phyloP scores from a whole-genome alignment of 37 sponge, comb jelly and placozoan genomes.

The Oopsacas minuta region DNA sequence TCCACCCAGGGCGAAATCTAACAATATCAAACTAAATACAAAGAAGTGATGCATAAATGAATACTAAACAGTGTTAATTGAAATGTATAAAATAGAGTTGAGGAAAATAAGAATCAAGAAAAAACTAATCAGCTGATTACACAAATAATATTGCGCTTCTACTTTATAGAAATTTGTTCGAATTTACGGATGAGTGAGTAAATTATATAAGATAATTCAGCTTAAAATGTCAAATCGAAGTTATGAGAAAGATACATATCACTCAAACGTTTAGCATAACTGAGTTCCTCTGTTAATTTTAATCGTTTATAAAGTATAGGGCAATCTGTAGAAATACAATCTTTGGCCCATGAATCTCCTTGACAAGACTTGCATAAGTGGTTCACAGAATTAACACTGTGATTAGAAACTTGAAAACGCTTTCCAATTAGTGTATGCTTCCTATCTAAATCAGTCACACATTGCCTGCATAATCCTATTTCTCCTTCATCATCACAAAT shows the following conservation, averaged over 20 bases:
- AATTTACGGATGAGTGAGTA: not conserved
- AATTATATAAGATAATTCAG: not conserved
- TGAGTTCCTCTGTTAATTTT: not conserved
- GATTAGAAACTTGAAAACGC: not conserved
- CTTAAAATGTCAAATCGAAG: not conserved
- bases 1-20: too few relatives aligned
- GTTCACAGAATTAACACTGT: not conserved
- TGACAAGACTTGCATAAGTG: not conserved
- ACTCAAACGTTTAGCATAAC: slow-evolving; percentile 11
- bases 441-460: not conserved
- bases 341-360: not conserved
- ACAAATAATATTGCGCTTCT: not conserved
- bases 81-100: too few relatives aligned
- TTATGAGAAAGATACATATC: not conserved
- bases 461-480: not conserved
- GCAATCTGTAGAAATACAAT: not conserved
- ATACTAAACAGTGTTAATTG: too few relatives aligned
- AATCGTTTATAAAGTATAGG: not conserved
- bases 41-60: too few relatives aligned
- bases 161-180: not conserved
- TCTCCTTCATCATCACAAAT: not conserved
- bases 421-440: not conserved
- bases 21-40: too few relatives aligned
- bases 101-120: too few relatives aligned
- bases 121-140: not conserved